Conservation (phyloP, 2,797 vertebrate genomes). For the Epinephelus coioides region DNA sequence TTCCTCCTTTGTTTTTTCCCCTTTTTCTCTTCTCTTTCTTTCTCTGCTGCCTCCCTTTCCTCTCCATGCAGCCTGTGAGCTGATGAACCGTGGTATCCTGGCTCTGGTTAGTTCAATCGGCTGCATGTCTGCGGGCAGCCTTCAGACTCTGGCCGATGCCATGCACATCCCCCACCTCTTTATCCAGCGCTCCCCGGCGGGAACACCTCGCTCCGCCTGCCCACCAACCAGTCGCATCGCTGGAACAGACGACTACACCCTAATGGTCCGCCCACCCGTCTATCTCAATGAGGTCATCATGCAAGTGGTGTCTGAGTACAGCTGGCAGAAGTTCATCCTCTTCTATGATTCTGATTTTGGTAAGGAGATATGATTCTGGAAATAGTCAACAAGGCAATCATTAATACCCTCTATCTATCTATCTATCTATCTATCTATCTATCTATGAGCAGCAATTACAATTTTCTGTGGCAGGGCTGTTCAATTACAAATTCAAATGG, state of each 20-base stretch:
- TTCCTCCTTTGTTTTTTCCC: background rate
- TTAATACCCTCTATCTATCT: too few relatives aligned
- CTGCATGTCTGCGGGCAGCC: constrained; percentile 95
- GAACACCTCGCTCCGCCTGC: constrained; percentile 93
- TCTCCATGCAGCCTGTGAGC: constrained; percentile 92
- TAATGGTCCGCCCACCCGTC: constrained; percentile 95
- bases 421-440: background rate
- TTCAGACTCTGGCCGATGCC: constrained; percentile 95
- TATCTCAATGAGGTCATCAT: constrained; percentile 98
- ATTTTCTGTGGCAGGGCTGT: too few relatives aligned
- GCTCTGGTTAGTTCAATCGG: constrained; percentile 98
- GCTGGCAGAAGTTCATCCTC: constrained; percentile 99
- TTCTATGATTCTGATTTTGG: constrained; percentile 98
- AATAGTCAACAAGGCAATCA: background rate
- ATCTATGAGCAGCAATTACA: background rate
- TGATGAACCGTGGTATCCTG: constrained; percentile 99
- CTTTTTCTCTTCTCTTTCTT: constrained; percentile 1
- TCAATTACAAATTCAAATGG: too few relatives aligned
- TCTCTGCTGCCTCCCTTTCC: constrained; percentile 4
- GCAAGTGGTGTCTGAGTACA: constrained; percentile 95
- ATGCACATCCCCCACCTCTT: constrained; percentile 99
- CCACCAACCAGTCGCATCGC: constrained; percentile 89
- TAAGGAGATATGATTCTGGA: constrained; percentile 77
- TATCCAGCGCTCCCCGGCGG: constrained; percentile 92
- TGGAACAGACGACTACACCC: constrained; percentile 94